phyloP scores from a whole-genome alignment of 1,140 invertebrate genomes.

The Acromyrmex heyeri region DNA sequence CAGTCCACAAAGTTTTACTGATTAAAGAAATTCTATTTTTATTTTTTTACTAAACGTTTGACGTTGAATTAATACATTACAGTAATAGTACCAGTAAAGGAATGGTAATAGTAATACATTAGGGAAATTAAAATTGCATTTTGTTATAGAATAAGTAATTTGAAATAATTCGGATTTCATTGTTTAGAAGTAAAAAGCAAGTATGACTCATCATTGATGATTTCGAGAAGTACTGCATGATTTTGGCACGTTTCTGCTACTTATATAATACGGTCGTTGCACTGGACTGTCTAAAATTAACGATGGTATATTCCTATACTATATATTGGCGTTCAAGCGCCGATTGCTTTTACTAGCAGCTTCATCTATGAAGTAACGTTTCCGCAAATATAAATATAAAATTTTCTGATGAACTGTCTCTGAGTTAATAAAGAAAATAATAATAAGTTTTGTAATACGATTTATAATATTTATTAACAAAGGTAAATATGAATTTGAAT shows the following conservation, averaged over 20 bases:
- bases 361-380: background rate
- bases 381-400: slow-evolving; percentile 15
- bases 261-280: slow-evolving; percentile 60
- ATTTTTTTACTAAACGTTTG: background rate
- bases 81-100: too few relatives aligned
- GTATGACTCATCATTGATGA: slow-evolving; percentile 26
- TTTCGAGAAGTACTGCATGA: slow-evolving; percentile 33
- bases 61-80: background rate
- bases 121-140: background rate
- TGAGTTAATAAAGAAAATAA: background rate
- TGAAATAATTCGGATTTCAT: background rate
- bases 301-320: background rate
- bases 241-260: slow-evolving; percentile 55
- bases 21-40: slow-evolving; percentile 27
- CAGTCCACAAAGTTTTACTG: slow-evolving; percentile 34
- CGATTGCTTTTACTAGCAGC: slow-evolving; percentile 25
- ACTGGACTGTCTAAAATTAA: slow-evolving; percentile 53
- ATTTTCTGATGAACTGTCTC: background rate
- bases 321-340: background rate
- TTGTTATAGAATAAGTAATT: background rate
- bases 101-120: too few relatives aligned
- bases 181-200: slow-evolving; percentile 25
- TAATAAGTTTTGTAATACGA: background rate
- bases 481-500: background rate
- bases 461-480: background rate